A percentile compares a stretch with the other conserved stretches of the same genome.
phyloP scores from a whole-genome alignment of 2,797 vertebrate species.

The Notamacropus eugenii region DNA sequence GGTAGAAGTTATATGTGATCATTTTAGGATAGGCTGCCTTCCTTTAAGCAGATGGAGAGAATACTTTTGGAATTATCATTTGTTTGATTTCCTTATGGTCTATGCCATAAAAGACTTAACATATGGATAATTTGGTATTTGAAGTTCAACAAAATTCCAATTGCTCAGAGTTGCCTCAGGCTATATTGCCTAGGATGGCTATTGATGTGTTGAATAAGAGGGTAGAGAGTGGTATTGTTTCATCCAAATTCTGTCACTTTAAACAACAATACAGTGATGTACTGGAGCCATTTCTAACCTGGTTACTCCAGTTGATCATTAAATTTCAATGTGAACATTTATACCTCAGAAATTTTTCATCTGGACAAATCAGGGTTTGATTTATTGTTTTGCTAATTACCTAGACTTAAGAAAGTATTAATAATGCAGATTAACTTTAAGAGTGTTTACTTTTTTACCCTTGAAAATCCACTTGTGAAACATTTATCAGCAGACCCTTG shows the following conservation, averaged over 20 bases:
- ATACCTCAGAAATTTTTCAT: no score
- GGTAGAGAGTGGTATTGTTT: not conserved
- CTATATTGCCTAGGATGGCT: no score
- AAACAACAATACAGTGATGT: not conserved
- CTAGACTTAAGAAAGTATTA: not conserved
- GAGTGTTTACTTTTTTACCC: no score
- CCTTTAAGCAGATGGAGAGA: not conserved
- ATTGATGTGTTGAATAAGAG: not conserved
- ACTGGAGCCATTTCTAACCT: not conserved
- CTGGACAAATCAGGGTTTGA: not conserved
- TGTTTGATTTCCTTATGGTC: not conserved
- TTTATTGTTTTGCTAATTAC: not conserved
- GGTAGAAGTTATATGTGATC: not conserved
- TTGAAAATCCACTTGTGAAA: not conserved
- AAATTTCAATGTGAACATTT: not conserved
- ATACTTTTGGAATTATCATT: not conserved
- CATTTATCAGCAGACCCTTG: not conserved
- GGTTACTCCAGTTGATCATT: accelerated
- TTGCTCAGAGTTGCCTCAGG: not conserved
- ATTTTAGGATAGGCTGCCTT: not conserved
- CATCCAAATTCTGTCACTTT: not conserved
- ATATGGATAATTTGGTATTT: not conserved
- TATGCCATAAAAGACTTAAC: no score
- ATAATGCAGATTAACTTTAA: not conserved
- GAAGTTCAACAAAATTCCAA: not conserved